Percentiles rank a stretch among this genome's conserved stretches.
Conservation (phyloP, 1,140 invertebrate genomes). For the Trichomalopsis sarcophagae region DNA sequence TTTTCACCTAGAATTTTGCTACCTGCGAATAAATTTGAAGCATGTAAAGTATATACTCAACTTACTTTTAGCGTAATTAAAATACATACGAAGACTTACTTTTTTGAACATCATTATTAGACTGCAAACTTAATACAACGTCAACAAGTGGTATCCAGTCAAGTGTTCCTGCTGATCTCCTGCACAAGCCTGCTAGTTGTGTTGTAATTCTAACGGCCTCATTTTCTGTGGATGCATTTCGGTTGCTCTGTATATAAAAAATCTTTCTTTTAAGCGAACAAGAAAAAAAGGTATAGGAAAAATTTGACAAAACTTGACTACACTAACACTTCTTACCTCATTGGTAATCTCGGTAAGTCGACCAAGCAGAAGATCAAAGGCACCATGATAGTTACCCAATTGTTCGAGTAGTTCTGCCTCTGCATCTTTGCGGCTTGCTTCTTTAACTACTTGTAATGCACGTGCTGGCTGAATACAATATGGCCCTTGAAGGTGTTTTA, state of each 20-base stretch:
- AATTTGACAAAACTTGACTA: not conserved
- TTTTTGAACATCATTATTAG: slow-evolving; percentile 62
- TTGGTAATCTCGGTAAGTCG: slow-evolving; percentile 63
- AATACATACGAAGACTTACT: slow-evolving; percentile 51
- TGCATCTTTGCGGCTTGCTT: slow-evolving; percentile 66
- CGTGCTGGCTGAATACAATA: slow-evolving; percentile 69
- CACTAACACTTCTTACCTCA: slow-evolving; percentile 53
- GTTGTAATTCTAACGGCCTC: slow-evolving; percentile 62
- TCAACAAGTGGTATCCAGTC: slow-evolving; percentile 72
- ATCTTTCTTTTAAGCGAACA: not conserved
- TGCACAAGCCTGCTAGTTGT: slow-evolving; percentile 68
- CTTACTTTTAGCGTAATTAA: not conserved
- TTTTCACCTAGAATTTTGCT: slow-evolving; percentile 64
- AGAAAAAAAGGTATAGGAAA: slow-evolving; percentile 26
- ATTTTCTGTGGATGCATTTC: slow-evolving; percentile 58
- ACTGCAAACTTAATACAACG: slow-evolving; percentile 65
- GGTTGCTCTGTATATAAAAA: slow-evolving; percentile 38
- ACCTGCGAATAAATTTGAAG: slow-evolving; percentile 15
- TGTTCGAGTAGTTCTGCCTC: slow-evolving; percentile 71
- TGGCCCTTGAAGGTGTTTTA: slow-evolving; percentile 65
- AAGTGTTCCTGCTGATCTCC: slow-evolving; percentile 69
- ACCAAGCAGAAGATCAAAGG: slow-evolving; percentile 68
- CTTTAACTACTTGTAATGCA: slow-evolving; percentile 68
- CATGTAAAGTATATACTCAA: not conserved
- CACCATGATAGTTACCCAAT: slow-evolving; percentile 71